Percentiles rank a stretch among this genome's conserved stretches.
phyloP scores from a whole-genome alignment of 2,797 vertebrate genomes.

The Hoplostethus atlanticus region DNA sequence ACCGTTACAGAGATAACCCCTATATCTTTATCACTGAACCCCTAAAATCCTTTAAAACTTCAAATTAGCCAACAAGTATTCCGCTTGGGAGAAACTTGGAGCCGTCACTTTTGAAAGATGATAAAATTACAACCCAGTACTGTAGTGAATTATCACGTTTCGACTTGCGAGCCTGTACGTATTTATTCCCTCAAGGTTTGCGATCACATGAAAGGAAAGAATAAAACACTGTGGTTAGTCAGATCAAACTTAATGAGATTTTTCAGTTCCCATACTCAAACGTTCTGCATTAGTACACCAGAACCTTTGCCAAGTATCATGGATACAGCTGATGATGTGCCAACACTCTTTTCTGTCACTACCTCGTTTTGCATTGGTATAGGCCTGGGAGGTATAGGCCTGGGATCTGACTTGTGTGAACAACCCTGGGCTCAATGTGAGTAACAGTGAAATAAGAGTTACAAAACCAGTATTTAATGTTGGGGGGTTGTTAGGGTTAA shows the following conservation, averaged over 20 bases:
- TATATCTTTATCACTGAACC: neutral
- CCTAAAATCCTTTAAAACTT: neutral
- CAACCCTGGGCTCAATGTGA: no score
- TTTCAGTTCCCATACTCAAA: neutral
- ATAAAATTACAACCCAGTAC: neutral
- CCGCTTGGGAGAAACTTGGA: no score
- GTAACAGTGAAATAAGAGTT: no score
- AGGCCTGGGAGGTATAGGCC: no score
- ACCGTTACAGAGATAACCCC: no score
- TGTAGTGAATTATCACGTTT: slow-evolving; percentile 7
- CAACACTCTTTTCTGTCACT: neutral
- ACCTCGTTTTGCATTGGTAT: no score
- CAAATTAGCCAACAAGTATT: neutral
- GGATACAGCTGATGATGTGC: slow-evolving; percentile 3
- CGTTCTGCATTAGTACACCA: neutral
- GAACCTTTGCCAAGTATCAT: neutral
- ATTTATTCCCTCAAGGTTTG: neutral
- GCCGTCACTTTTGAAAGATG: no score
- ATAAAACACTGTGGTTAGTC: slow-evolving; percentile 3
- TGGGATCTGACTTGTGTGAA: no score
- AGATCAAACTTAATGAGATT: slow-evolving; percentile 5
- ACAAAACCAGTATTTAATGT: no score
- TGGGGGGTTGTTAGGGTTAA: no score
- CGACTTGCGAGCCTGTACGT: slow-evolving; percentile 2
- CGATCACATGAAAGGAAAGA: slow-evolving; percentile 14